Evolutionary conservation across 1,140 invertebrate genomes (phyloP).

Genomic region (Rhagoletis zephyria): DNA sequence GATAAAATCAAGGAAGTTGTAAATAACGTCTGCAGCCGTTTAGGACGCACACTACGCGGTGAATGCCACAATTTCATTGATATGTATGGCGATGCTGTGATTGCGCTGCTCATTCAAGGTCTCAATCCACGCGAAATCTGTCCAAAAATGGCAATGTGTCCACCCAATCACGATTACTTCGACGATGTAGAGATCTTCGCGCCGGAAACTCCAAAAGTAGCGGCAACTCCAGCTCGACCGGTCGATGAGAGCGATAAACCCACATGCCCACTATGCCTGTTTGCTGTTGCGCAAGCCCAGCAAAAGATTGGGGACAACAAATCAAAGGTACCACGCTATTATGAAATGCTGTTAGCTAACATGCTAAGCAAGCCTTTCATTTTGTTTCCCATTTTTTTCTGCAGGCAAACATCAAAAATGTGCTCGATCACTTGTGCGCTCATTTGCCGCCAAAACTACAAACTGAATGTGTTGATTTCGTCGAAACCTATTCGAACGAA

Average conservation of each 20-base stretch:
- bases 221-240: not conserved
- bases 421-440: slow-evolving; percentile 82
- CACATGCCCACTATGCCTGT: slow-evolving; percentile 85
- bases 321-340: slow-evolving; percentile 60
- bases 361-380: not conserved
- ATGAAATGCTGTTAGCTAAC: not conserved
- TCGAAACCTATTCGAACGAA: slow-evolving; percentile 83
- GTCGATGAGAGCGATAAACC: slow-evolving; percentile 74
- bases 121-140: slow-evolving; percentile 82
- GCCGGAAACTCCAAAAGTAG: slow-evolving; percentile 65
- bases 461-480: slow-evolving; percentile 82
- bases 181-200: slow-evolving; percentile 74
- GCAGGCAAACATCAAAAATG: slow-evolving; percentile 79
- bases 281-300: slow-evolving; percentile 80
- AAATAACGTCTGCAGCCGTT: slow-evolving; percentile 79
- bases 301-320: slow-evolving; percentile 68
- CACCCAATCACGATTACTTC: slow-evolving; percentile 74
- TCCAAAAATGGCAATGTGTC: slow-evolving; percentile 74
- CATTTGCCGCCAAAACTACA: slow-evolving; percentile 79
- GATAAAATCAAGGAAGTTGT: slow-evolving; percentile 77
- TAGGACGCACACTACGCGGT: slow-evolving; percentile 79
- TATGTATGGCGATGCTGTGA: slow-evolving; percentile 83
- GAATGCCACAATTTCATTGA: slow-evolving; percentile 85
- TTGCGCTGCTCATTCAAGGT: slow-evolving; percentile 84
- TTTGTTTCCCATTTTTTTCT: not conserved